Evolutionary conservation across 2,888 invertebrate species (phyloP).

Genomic region (Suillia variegata): DNA sequence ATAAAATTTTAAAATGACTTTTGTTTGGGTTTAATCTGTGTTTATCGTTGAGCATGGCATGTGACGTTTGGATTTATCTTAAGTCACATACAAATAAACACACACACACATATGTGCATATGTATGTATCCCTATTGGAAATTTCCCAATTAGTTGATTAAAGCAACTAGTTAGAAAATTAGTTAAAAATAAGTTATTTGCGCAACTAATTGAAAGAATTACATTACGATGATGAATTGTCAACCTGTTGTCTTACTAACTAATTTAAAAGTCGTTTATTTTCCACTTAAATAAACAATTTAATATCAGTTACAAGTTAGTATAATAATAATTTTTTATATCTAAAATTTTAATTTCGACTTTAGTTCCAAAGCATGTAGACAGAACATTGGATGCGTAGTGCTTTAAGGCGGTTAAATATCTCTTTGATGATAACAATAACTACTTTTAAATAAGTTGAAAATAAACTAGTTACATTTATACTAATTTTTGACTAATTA

Average conservation of each 20-base stretch:
- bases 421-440: no score
- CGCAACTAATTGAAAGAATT: neutral
- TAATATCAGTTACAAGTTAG: no score
- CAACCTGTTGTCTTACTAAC: neutral
- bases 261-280: neutral
- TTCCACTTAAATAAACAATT: neutral
- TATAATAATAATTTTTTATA: no score
- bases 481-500: no score
- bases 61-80: neutral
- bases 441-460: no score
- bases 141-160: neutral
- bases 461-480: no score
- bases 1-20: neutral
- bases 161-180: no score
- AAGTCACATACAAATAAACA: neutral
- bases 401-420: no score
- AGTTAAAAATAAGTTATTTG: no score
- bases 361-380: no score
- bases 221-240: neutral
- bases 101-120: slow-evolving; percentile 3
- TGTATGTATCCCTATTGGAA: neutral
- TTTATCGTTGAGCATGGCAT: neutral
- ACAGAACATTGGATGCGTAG: no score
- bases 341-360: no score
- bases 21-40: neutral